Base-by-base conservation (phyloP, 2,113 vertebrate genomes). In the Turdus rufiventris region DNA sequence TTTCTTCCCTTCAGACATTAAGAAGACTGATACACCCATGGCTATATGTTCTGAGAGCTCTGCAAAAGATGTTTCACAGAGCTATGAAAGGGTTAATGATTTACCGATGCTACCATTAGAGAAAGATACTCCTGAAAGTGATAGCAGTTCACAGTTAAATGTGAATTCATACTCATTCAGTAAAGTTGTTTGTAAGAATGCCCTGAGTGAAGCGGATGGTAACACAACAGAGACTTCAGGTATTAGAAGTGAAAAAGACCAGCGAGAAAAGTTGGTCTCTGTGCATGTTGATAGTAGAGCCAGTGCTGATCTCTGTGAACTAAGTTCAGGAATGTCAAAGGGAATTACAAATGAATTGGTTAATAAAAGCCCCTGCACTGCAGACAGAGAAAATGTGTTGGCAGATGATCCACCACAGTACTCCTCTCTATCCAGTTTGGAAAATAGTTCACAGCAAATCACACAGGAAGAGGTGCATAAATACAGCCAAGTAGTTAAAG, bases 381-480 rank as follows among this genome's bases (percentile, higher is more conserved):
- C 93, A 80, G 95, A 95, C 56, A 94, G 93, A 73, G 97, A 97
- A 91, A 88, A 90, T 53, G 36, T 71, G 50, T 89, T 95, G 70
- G 23, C 79, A 9, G 94, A 92, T 91, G 80, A 98, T 67, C 96
- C 89, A 50, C 94, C 95, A 18, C 97, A 94, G 38, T 93, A 95
- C 60, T 91, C 94, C 29, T 89, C 95, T 28, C 80, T 97, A 17
- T 82, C 92, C 14, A 93, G 28, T 92, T 84, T 95, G 34, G 98
- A 97, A 88, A 97, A 83, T 26, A 97, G 94, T 86, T 93, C 96
- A 21, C 97, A 97, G 24, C 96, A 96, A 31, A 68, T 96, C 65
- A 62, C 79, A 38, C 98, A 96, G 70, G 96, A 97, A 93, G 97
- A 97, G 50, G 68, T 96, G 43, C 96, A 96, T 75, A 98, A 97